Percentiles rank a stretch among this genome's conserved stretches.
phyloP scores from a whole-genome alignment of 2,888 invertebrate genomes.

The Agrenia bidenticulata region DNA sequence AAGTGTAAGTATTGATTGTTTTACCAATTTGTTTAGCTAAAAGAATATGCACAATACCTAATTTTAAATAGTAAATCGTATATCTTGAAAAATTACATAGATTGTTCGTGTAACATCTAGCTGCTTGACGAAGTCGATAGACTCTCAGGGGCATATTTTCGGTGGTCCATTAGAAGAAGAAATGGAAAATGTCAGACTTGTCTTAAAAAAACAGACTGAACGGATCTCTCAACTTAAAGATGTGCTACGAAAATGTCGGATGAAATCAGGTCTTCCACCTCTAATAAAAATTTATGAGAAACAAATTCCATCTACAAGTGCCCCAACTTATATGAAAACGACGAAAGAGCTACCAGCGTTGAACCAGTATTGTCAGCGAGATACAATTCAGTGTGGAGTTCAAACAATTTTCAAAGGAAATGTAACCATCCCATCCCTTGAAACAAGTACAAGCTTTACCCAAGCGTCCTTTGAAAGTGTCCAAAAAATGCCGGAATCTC shows the following conservation, averaged over 20 bases:
- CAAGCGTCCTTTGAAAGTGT: not conserved
- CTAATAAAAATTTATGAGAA: conserved; percentile 26
- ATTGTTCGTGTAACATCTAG: no score
- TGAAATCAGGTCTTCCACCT: conserved; percentile 46
- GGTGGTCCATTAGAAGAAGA: conserved; percentile 5
- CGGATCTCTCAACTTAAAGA: conserved; percentile 24
- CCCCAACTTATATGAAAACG: conserved; percentile 6
- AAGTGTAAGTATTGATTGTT: no score
- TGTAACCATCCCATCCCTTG: not conserved
- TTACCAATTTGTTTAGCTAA: no score
- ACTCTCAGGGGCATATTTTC: not conserved
- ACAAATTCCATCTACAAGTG: not conserved
- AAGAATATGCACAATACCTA: no score
- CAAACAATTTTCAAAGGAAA: conserved; percentile 15
- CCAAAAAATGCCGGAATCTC: not conserved
- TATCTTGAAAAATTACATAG: no score
- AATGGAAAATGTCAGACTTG: not conserved
- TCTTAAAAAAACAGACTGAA: not conserved
- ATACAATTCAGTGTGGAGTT: conserved; percentile 23
- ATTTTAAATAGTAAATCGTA: no score
- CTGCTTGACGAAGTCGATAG: no score
- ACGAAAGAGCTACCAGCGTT: conserved; percentile 22
- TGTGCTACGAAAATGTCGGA: conserved; percentile 36
- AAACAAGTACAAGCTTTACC: not conserved
- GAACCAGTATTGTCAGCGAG: conserved; percentile 25